Base-by-base conservation (phyloP, 1,140 invertebrate genomes). In the Penaeus chinensis region DNA sequence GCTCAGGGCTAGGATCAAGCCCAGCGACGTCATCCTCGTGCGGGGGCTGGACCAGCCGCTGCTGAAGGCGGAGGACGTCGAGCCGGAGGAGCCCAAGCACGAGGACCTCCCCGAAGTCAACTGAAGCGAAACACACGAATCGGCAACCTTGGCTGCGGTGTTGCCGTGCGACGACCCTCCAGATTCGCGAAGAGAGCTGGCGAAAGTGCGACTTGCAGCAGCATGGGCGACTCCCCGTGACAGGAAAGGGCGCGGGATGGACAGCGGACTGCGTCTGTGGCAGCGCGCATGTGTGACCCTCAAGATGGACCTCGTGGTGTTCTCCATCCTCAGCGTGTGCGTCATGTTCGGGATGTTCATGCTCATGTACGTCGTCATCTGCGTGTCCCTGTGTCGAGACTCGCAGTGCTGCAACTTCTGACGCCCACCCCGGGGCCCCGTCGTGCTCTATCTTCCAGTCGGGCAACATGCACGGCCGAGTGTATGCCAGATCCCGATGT, bases 291-390 rank as follows among this genome's bases (percentile, higher is more conserved):
- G 24, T 18, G 24, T 74, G 71, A 27, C 42, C 27, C 27, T 27
- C 71, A 74, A 16, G 24, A 74, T 74, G 71, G 71, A 74, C 71
- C 71, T 74, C 71, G 42, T 74, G 27, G n/a, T 32, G 27, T 74
- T 74, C 71, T 74, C 71, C 10, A 37, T 74, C n/a, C n/a, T 74
- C 27, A 74, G 71, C 71, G 42, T 74, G 18, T 27, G 71, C 19
- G 71, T 74, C 24, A 74, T 74, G 42, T 74, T 74, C 71, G 71
- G 27, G 18, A 27, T 74, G 27, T 74, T 74, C 24, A 74, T 74
- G 71, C 71, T 74, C 20, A 74, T 74, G 71, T 74, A 74, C 71
- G 71, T 74, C 27, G 71, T 74, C 71, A 74, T 74, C 20, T 74
- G 71, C 71, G 42, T 74, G 20, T 74, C 71, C 24, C 27, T 74